Base-by-base conservation (phyloP, 1,140 invertebrate species). In the Colletes gigas region DNA sequence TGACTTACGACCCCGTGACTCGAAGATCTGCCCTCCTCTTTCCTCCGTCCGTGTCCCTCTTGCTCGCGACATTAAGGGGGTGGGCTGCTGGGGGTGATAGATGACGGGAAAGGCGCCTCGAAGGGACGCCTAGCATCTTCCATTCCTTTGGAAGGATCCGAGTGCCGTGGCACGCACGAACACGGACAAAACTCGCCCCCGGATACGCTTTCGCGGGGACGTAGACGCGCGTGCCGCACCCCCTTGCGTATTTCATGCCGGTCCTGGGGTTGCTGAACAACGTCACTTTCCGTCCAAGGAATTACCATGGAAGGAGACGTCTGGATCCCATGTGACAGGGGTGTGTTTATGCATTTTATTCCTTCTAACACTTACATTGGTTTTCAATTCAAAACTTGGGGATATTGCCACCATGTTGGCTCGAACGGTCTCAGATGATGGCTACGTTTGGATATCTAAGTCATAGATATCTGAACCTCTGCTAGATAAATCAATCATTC, bases 71-170 rank as follows among this genome's bases (percentile, higher is more conserved):
- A 76, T 82, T 78, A 84, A 78, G 75, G 44, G 83, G 75, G 70
- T 71, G 47, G 54, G 52, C 6, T 52, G 50, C n/a, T 50, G 69
- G 55, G 65, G 68, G 79, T 84, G 85, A 88, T 87, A 88, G 83
- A 88, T 87, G 83, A 84, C 78, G 85, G 73, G 83, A 87, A 83
- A 87, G 86, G 83, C 83, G 79, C 82, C 84, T 88, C 76, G 80
- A 80, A 88, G 86, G 82, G 79, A 81, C 73, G 85, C 84, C 76
- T 83, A 85, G 79, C 87, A 81, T 87, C 83, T 83, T 80, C 81
- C 81, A 85, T 83, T 86, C 81, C 83, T 74, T 69, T 77, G 74
- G 66, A 80, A 83, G 78, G 69, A 81, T 80, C 70, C 68, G 77
- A 80, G 78, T 74, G 76, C 75, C 57, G 62, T 19, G 67, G 71